Conservation (phyloP, 2,797 vertebrate genomes). For the Danio tinwini region DNA sequence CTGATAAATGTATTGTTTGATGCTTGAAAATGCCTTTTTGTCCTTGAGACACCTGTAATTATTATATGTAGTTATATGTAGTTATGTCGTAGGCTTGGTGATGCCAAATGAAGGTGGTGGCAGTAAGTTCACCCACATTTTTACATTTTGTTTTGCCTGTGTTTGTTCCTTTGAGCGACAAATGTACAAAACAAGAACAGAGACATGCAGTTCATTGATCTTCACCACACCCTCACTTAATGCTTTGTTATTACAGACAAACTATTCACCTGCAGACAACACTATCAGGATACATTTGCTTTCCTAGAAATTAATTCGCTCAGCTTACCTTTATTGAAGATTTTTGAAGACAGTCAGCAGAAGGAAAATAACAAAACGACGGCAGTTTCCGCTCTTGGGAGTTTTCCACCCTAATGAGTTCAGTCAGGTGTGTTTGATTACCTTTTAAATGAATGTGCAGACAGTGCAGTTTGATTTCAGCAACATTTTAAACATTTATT, state of each 20-base stretch:
- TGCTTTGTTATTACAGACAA: neutral
- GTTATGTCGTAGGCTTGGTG: no score
- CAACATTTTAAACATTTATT: no score
- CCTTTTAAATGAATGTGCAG: no score
- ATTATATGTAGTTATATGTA: no score
- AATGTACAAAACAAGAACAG: neutral
- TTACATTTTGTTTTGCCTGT: neutral
- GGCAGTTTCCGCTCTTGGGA: neutral
- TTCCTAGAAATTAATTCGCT: neutral
- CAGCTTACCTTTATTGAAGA: neutral
- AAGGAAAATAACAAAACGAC: neutral
- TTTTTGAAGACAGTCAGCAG: neutral
- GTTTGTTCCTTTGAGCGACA: neutral
- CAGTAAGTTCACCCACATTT: neutral
- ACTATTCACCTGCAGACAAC: neutral
- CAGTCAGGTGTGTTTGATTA: neutral
- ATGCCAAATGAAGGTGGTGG: no score
- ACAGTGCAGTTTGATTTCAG: no score
- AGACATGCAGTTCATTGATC: neutral
- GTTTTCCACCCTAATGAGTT: neutral
- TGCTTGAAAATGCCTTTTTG: no score
- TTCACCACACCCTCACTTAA: conserved; percentile 1
- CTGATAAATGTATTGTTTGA: no score
- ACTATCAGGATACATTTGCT: neutral
- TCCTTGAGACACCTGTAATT: no score